Conservation (phyloP, 1,140 invertebrate genomes). For the Hylaeus volcanicus region DNA sequence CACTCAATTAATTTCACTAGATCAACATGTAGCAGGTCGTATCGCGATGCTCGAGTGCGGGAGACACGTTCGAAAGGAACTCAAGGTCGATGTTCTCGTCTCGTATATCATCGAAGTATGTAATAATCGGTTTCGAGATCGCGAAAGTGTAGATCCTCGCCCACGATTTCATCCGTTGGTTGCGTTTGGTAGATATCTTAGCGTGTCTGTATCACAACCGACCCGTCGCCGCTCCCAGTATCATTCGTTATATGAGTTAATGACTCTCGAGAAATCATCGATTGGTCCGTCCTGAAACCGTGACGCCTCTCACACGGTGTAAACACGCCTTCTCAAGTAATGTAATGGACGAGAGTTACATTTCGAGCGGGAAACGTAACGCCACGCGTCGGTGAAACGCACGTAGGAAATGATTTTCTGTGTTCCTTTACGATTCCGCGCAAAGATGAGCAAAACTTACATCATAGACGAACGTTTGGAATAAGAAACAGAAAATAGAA, state of each 20-base stretch:
- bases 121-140: not conserved
- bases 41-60: not conserved
- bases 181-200: conserved; percentile 15
- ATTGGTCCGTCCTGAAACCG: conserved; percentile 69
- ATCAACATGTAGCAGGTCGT: not conserved
- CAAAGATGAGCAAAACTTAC: too few species aligned
- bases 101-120: too few species aligned
- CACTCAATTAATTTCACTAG: not conserved
- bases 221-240: conserved; percentile 40
- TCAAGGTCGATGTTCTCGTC: not conserved
- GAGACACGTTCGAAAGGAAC: conserved; percentile 4
- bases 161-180: not conserved
- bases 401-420: not conserved
- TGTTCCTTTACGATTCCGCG: not conserved
- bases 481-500: too few species aligned
- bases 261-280: conserved; percentile 74
- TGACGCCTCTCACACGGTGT: conserved; percentile 69
- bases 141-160: not conserved
- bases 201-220: conserved; percentile 36
- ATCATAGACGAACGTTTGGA: too few species aligned
- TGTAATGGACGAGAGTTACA: conserved; percentile 55
- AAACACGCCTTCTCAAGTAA: conserved; percentile 73
- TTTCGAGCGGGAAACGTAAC: conserved; percentile 30
- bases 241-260: conserved; percentile 68
- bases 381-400: not conserved